These are phyloP conservation scores for Heliconius cydno DNA, from an alignment of 2,888 invertebrate species.

Conservation along the genomic window DNA sequence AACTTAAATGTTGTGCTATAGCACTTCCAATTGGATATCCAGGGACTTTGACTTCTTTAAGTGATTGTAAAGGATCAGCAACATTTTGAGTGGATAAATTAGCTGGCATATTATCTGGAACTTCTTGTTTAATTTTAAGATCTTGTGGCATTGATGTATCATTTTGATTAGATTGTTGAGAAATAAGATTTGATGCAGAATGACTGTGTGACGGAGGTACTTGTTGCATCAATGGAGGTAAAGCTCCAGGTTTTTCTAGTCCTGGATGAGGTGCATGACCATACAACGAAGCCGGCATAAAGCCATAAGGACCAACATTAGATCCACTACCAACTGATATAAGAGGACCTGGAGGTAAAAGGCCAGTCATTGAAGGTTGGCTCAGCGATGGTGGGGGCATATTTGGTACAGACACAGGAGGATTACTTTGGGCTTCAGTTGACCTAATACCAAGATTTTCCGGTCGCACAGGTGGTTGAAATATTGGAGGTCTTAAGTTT, in stretches of 20 bases:
- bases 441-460: conserved; percentile 74
- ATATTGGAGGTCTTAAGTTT: conserved; percentile 66
- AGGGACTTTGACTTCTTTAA: conserved; percentile 91
- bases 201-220: conserved; percentile 68
- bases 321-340: conserved; percentile 84
- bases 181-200: conserved; percentile 64
- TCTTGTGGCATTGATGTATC: conserved; percentile 80
- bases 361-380: conserved; percentile 82
- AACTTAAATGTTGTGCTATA: conserved; percentile 77
- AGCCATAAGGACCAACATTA: conserved; percentile 85
- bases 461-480: conserved; percentile 69
- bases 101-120: conserved; percentile 79
- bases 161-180: conserved; percentile 66
- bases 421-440: conserved; percentile 62
- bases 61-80: conserved; percentile 88
- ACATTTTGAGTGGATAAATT: conserved; percentile 80
- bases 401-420: conserved; percentile 69
- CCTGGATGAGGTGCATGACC: conserved; percentile 70
- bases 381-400: conserved; percentile 78
- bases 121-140: conserved; percentile 81
- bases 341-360: conserved; percentile 84
- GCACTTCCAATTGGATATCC: conserved; percentile 85
- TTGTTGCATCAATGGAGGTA: conserved; percentile 74
- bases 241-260: conserved; percentile 71
- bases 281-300: conserved; percentile 81